phyloP scores from a whole-genome alignment of 2,888 invertebrate genomes.

The Toxonevra muliebris region DNA sequence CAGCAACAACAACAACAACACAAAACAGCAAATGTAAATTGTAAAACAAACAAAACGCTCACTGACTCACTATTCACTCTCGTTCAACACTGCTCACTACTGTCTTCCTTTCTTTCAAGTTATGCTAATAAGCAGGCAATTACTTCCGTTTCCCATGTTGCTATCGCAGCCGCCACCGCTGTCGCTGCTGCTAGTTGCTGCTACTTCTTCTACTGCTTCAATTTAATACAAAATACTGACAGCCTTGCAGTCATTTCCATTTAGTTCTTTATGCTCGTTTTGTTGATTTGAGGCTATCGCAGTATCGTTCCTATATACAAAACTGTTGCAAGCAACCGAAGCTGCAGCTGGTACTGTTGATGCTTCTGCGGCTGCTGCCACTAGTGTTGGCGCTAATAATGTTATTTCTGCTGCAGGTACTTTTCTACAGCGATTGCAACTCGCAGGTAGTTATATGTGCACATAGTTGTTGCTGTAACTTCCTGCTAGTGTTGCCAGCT shows the following conservation, averaged over 20 bases:
- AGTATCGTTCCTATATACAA: too few relatives aligned
- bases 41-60: neutral
- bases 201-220: neutral
- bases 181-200: neutral
- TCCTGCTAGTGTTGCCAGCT: too few relatives aligned
- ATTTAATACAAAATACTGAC: neutral
- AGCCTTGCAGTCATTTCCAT: neutral
- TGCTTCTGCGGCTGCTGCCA: neutral
- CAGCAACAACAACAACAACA: neutral
- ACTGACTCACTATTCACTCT: neutral
- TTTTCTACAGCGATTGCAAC: neutral
- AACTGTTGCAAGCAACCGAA: too few relatives aligned
- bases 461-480: too few relatives aligned
- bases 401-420: neutral
- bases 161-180: neutral
- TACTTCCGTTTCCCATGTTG: slow-evolving; percentile 19
- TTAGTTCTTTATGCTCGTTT: neutral
- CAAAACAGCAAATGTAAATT: neutral
- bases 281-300: too few relatives aligned
- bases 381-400: neutral
- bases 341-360: neutral
- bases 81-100: neutral
- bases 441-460: too few relatives aligned
- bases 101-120: neutral
- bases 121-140: slow-evolving; percentile 25